Conservation (phyloP, 2,797 vertebrate genomes). For the Nothura maculosa region DNA sequence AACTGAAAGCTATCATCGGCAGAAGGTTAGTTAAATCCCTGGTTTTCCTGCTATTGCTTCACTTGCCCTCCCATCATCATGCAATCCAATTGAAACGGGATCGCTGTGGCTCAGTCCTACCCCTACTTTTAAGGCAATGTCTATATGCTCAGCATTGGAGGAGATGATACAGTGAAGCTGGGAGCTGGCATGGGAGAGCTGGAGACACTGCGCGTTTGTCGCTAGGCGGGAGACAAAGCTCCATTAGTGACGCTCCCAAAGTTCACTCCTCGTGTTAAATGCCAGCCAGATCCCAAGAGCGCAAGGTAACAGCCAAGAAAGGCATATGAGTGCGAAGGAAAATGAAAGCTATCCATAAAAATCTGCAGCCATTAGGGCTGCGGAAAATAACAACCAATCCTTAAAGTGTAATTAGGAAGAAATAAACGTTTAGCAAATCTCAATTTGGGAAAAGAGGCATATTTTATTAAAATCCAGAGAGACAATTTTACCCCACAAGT, state of each 20-base stretch:
- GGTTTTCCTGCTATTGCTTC: not conserved
- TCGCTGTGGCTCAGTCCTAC: not conserved
- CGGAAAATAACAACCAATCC: not conserved
- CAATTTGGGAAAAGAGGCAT: not conserved
- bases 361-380: not conserved
- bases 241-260: not conserved
- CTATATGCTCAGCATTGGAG: not conserved
- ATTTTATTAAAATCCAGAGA: constrained; percentile 13
- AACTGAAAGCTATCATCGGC: not conserved
- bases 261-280: not conserved
- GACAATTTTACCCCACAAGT: not conserved
- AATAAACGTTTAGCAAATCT: not conserved
- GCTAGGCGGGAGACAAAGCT: not conserved
- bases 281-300: not conserved
- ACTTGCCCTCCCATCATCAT: not conserved
- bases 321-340: not conserved
- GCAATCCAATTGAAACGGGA: not conserved
- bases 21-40: not conserved
- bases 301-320: not conserved
- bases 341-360: not conserved
- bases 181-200: not conserved
- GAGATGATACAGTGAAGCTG: not conserved
- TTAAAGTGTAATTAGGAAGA: not conserved
- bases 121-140: not conserved
- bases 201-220: not conserved